Evolutionary conservation across 2,797 vertebrate species (phyloP).

Genomic region (Australoheros facetus): DNA sequence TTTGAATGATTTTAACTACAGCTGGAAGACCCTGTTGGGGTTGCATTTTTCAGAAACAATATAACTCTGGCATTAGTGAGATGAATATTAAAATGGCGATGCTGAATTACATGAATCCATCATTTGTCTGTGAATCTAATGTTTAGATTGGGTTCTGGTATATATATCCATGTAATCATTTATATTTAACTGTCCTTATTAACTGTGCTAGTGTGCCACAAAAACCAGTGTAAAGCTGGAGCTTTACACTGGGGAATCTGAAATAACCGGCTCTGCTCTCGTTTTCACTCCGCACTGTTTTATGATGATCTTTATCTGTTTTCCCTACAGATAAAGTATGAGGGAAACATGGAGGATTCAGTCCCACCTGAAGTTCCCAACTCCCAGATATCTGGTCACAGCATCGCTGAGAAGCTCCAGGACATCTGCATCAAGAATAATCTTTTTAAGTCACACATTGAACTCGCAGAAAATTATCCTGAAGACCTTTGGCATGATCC

Average conservation of each 20-base stretch:
- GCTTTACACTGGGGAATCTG: neutral
- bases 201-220: neutral
- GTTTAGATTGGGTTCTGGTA: neutral
- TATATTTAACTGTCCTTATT: neutral
- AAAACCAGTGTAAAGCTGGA: neutral
- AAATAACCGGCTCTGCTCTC: neutral
- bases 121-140: neutral
- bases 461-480: neutral
- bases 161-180: neutral
- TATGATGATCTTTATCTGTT: neutral
- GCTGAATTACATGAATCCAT: neutral
- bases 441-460: conserved; percentile 39
- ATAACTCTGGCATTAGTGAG: neutral
- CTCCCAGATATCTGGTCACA: neutral
- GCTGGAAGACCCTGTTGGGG: neutral
- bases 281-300: neutral
- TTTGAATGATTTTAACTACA: neutral
- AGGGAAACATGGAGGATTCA: fast-evolving
- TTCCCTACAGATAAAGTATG: neutral
- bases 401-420: conserved; percentile 13
- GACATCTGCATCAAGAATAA: conserved; percentile 28
- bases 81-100: neutral
- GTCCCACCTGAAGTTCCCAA: neutral
- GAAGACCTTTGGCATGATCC: fast-evolving
- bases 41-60: neutral